These are phyloP conservation scores for Pantherophis vulpinus DNA, from an alignment of 2,797 vertebrate genomes.

Conservation along the genomic window DNA sequence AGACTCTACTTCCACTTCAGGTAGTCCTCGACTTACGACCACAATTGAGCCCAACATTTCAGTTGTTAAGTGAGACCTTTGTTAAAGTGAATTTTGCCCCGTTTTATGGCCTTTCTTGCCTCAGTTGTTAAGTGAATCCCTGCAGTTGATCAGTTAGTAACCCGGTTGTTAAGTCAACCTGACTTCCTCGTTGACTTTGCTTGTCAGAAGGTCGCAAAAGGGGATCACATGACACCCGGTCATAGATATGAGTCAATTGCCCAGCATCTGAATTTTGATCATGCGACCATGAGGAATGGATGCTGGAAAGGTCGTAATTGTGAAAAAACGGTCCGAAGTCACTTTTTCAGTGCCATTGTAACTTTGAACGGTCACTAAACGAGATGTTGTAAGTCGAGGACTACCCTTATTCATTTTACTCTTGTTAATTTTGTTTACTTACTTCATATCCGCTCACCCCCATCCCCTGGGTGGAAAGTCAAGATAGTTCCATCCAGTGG, in stretches of 20 bases:
- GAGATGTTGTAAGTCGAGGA: too few relatives aligned
- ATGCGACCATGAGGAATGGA: not conserved
- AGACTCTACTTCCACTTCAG: not conserved
- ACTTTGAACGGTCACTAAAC: too few relatives aligned
- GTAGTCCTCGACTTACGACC: accelerated
- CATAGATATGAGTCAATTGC: not conserved
- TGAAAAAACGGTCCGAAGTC: not conserved
- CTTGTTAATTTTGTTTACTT: not conserved
- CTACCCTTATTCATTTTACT: too few relatives aligned
- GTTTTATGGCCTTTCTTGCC: not conserved
- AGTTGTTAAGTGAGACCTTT: not conserved
- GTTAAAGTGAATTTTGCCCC: not conserved
- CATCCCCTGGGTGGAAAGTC: not conserved
- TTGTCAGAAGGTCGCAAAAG: not conserved
- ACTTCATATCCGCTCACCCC: not conserved
- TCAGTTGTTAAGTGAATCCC: not conserved
- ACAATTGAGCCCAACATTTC: not conserved
- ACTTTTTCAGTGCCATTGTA: not conserved
- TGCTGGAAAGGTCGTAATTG: too few relatives aligned
- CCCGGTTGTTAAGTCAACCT: not conserved
- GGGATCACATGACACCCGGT: not conserved
- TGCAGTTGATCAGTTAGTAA: not conserved
- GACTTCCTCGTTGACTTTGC: not conserved
- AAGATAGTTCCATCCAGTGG: not conserved
- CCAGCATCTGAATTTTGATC: not conserved